These are phyloP conservation scores for Hydrophis major DNA, from an alignment of 2,797 vertebrate species.

Conservation along the genomic window DNA sequence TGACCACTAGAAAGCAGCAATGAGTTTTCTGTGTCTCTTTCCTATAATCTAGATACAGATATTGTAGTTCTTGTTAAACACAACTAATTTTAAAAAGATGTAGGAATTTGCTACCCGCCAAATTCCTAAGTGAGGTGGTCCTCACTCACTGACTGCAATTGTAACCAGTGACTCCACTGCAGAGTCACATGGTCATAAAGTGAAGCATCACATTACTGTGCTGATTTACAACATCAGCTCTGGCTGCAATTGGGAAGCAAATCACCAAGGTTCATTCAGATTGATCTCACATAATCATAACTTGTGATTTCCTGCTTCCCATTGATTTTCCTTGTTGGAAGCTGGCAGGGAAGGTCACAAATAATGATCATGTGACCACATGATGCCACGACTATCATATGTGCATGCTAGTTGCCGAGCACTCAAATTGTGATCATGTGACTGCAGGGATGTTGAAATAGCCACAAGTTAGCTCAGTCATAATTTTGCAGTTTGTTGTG, in stretches of 20 bases:
- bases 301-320: background rate
- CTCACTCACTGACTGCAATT: background rate
- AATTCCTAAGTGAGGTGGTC: background rate
- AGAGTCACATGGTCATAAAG: background rate
- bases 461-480: background rate
- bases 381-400: background rate
- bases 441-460: background rate
- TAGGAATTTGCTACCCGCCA: background rate
- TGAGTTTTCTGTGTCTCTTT: background rate
- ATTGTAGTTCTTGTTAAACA: background rate
- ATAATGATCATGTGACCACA: too few relatives aligned
- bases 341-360: background rate
- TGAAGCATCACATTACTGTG: background rate
- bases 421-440: background rate
- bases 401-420: background rate
- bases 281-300: background rate
- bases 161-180: background rate
- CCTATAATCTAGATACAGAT: background rate
- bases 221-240: background rate
- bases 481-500: background rate
- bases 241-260: background rate
- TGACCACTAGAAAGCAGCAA: background rate
- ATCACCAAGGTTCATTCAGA: background rate
- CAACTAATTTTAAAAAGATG: background rate
- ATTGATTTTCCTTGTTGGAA: background rate